Base-by-base conservation (phyloP, 1,140 invertebrate species). In the Ridgeia piscesae region DNA sequence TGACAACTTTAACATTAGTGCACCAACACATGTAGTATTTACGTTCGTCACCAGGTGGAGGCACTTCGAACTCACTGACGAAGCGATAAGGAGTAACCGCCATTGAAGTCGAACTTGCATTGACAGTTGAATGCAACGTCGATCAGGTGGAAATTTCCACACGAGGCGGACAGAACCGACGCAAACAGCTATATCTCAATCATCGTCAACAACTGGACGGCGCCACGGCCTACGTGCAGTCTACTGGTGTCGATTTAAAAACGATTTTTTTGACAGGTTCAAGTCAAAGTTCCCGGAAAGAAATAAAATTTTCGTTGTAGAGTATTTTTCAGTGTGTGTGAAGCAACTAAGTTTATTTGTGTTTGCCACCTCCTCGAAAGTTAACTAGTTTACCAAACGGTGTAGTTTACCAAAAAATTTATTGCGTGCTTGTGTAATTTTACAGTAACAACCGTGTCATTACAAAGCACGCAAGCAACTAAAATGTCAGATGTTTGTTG, bases 101-200 rank as follows among this genome's bases (percentile, higher is more conserved):
- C 27, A 50, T 50, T 50, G 48, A 50, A 50, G 8, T 50, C 48
- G 48, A 50, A 11, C 27, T 77, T 77, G 58, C 27, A 77, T 77
- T 77, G 58, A 77, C 58, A 77, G 58, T 77, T 77, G 58, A 77
- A 77, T 77, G 58, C 58, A 21, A 50, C 48, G 48, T 50, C 48
- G 58, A 77, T 77, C 58, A 77, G 58, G 58, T 77, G 58, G 58
- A 77, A 77, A 77, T 77, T 77, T 77, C 58, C 58, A 77, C 58
- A 77, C n/a, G n/a, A 21, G 27, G 27, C 58, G 6, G 58, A 21
- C 17, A 77, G 58, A 77, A 77, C 42, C 58, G 58, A 27, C 58
- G 58, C 27, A 77, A 77, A 8, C 58, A 77, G 58, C 58, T 21
- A 17, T 77, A 77, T 77, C 58, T 77, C 27, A 21, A 77, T 77